A percentile compares a stretch with the other conserved stretches of the same genome.
phyloP scores from a whole-genome alignment of 1,140 invertebrate genomes.

The Drosophila kanapiae region DNA sequence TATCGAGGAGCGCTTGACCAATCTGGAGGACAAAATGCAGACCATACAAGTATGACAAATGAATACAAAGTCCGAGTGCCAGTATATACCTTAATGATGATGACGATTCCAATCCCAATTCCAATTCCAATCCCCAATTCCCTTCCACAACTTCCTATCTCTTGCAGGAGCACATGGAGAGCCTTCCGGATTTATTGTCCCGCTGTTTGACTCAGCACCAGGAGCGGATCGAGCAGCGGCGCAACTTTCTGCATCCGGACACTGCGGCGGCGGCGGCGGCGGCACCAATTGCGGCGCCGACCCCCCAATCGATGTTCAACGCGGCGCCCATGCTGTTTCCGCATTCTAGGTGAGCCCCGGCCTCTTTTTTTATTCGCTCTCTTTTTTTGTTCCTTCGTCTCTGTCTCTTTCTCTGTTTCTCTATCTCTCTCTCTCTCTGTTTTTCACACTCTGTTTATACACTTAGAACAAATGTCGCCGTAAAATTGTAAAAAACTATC shows the following conservation, averaged over 20 bases:
- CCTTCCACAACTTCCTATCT: background rate
- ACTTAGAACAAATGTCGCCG: background rate
- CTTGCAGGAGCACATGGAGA: constrained; percentile 87
- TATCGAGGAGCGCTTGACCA: constrained; percentile 94
- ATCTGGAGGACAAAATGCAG: constrained; percentile 94
- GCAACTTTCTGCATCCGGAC: constrained; percentile 94
- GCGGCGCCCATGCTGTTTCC: constrained; percentile 84
- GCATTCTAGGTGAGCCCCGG: constrained; percentile 83
- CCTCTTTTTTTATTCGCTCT: background rate
- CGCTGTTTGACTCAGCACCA: constrained; percentile 90
- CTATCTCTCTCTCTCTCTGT: constrained; percentile 9
- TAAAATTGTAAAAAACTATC: background rate
- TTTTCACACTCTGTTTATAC: constrained; percentile 5
- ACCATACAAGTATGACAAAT: constrained; percentile 88
- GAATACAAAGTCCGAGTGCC: background rate
- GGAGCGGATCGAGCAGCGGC: constrained; percentile 90
- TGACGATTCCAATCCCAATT: background rate
- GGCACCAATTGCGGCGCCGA: constrained; percentile 81
- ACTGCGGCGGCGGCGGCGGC: constrained; percentile 87
- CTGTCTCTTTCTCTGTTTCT: constrained; percentile 9
- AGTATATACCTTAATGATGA: background rate
- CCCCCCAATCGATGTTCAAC: constrained; percentile 85
- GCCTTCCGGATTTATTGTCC: constrained; percentile 92
- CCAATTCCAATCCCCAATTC: background rate
- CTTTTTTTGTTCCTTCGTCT: constrained; percentile 22